phyloP scores from a whole-genome alignment of 2,797 vertebrate genomes.

The Synanceia verrucosa region DNA sequence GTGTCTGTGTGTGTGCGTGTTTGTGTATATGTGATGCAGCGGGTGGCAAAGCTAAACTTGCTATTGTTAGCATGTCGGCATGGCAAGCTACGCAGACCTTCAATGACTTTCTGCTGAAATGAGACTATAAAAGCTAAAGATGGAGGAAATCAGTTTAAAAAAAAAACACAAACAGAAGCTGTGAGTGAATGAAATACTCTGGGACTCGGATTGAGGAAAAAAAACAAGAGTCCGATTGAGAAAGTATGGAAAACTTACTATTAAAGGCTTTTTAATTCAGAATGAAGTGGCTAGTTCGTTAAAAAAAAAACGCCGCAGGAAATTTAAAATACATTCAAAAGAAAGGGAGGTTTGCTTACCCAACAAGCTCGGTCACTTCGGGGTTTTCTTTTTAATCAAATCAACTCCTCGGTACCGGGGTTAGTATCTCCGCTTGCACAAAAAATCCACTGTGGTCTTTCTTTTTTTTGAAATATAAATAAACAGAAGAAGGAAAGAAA shows the following conservation, averaged over 20 bases:
- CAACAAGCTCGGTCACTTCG: conserved; percentile 79
- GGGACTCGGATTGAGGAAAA: conserved; percentile 49
- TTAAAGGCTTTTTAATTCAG: conserved; percentile 19
- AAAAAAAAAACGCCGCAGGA: too few species aligned
- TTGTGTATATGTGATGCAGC: conserved; percentile 51
- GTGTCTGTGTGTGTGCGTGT: conserved; percentile 11
- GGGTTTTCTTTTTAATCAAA: conserved; percentile 76
- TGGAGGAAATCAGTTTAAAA: too few species aligned
- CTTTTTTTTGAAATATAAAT: conserved; percentile 70
- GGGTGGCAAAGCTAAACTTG: conserved; percentile 82
- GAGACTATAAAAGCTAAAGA: conserved; percentile 39
- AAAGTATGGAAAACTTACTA: conserved; percentile 75
- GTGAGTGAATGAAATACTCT: conserved; percentile 26
- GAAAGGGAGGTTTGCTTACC: conserved; percentile 71
- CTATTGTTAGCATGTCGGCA: conserved; percentile 85
- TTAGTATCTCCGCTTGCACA: conserved; percentile 78
- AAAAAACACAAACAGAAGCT: too few species aligned
- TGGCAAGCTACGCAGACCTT: conserved; percentile 70
- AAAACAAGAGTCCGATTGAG: conserved; percentile 53
- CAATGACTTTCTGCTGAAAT: conserved; percentile 67
- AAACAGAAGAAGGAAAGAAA: conserved; percentile 61
- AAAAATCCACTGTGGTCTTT: conserved; percentile 76
- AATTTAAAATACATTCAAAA: conserved; percentile 18
- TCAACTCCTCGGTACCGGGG: conserved; percentile 74
- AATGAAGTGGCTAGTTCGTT: background rate